These are phyloP conservation scores for Dinothrombium tinctorium DNA, from an alignment of 1,140 invertebrate genomes.

Conservation along the genomic window DNA sequence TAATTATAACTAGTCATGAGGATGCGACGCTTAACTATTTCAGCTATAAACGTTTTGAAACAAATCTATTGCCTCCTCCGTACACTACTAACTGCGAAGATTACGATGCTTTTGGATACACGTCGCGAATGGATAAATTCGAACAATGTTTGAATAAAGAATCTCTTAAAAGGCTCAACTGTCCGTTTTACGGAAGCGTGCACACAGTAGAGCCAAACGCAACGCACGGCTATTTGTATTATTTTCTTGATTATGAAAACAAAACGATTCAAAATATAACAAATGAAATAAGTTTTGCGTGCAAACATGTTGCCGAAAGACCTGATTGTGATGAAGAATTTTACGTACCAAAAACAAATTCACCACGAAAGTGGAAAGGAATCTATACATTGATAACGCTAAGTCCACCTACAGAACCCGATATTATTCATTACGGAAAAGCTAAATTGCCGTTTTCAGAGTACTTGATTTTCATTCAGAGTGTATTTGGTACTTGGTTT, in stretches of 20 bases:
- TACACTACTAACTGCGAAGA: neutral
- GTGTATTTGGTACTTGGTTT: neutral
- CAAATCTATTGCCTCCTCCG: neutral
- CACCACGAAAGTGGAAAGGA: neutral
- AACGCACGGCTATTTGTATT: neutral
- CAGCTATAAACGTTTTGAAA: neutral
- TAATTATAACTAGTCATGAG: neutral
- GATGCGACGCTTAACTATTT: neutral
- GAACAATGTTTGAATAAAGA: neutral
- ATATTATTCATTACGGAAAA: neutral
- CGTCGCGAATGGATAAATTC: neutral
- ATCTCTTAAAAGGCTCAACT: neutral
- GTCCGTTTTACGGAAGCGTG: neutral
- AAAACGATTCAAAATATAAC: neutral
- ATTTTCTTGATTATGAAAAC: conserved; percentile 1
- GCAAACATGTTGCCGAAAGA: neutral
- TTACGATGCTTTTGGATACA: neutral
- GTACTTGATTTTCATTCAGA: neutral
- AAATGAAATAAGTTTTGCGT: neutral
- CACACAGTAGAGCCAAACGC: no score
- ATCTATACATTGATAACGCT: neutral
- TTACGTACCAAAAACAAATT: neutral
- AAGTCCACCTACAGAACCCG: neutral
- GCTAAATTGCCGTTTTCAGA: neutral
- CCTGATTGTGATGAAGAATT: conserved; percentile 1